Evolutionary conservation across 2,797 vertebrate species (phyloP).

Genomic region (Acanthurus lineatus): DNA sequence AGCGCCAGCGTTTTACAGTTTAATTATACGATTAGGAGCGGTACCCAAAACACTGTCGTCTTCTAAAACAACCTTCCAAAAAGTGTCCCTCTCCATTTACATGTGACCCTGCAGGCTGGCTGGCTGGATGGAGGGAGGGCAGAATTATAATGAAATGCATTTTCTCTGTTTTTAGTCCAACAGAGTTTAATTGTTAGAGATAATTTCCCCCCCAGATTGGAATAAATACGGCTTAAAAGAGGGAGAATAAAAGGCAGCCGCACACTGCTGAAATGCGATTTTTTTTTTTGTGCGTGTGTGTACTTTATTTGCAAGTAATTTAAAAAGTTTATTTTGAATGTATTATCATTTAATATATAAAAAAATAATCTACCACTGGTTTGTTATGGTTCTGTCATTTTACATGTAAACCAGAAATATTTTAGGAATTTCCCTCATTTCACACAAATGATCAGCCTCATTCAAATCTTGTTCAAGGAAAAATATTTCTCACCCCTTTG

Average conservation of each 20-base stretch:
- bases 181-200: slow-evolving; percentile 86
- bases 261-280: neutral
- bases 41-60: slow-evolving; percentile 82
- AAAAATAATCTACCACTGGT: slow-evolving; percentile 31
- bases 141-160: slow-evolving; percentile 83
- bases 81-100: slow-evolving; percentile 86
- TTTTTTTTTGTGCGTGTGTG: neutral
- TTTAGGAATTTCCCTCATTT: slow-evolving; percentile 39
- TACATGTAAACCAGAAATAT: slow-evolving; percentile 44
- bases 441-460: slow-evolving; percentile 30
- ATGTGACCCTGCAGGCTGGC: slow-evolving; percentile 80
- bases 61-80: slow-evolving; percentile 85
- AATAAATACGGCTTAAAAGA: slow-evolving; percentile 71
- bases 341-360: slow-evolving; percentile 42
- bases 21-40: slow-evolving; percentile 89
- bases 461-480: slow-evolving; percentile 13
- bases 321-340: slow-evolving; percentile 48
- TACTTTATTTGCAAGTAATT: slow-evolving; percentile 5
- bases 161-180: slow-evolving; percentile 80
- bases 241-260: slow-evolving; percentile 41
- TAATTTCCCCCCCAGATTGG: slow-evolving; percentile 69
- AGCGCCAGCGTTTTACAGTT: slow-evolving; percentile 83
- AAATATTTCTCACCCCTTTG: slow-evolving; percentile 29
- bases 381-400: slow-evolving; percentile 33
- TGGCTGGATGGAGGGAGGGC: slow-evolving; percentile 66